A percentile compares a stretch with the other conserved stretches of the same genome.
Evolutionary conservation across 2,113 vertebrate genomes (phyloP).

Genomic region (Mastomys coucha): DNA sequence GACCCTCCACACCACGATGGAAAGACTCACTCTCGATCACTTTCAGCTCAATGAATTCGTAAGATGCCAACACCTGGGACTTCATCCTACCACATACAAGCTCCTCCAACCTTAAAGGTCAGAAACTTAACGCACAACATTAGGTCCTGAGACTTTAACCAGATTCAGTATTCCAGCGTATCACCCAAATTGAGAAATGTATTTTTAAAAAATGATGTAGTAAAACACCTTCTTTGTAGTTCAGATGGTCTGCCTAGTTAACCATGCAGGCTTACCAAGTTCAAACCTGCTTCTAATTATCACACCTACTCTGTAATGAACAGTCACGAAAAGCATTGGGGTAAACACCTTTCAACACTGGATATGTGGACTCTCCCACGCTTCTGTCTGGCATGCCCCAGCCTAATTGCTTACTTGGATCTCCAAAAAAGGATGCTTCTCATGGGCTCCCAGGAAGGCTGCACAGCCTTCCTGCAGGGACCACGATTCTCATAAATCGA

Average conservation of each 20-base stretch:
- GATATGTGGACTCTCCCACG: not conserved
- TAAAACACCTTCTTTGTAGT: not conserved
- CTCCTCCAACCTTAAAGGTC: not conserved
- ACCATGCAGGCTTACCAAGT: not conserved
- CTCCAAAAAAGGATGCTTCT: not conserved
- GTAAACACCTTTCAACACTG: not conserved
- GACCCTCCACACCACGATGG: rapidly evolving
- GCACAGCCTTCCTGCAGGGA: not conserved
- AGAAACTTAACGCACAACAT: too few species aligned
- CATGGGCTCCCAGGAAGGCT: rapidly evolving
- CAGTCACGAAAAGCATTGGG: not conserved
- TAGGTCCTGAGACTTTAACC: not conserved
- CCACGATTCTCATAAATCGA: rapidly evolving
- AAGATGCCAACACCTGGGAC: not conserved
- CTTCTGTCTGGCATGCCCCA: not conserved
- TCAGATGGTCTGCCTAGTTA: not conserved
- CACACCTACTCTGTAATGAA: not conserved
- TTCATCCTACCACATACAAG: not conserved
- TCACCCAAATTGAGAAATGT: not conserved
- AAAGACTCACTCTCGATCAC: not conserved
- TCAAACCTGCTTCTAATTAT: constrained; percentile 51
- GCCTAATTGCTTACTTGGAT: not conserved
- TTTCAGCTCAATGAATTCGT: not conserved
- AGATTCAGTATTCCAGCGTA: not conserved
- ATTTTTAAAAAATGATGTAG: not conserved